Evolutionary conservation across 2,888 invertebrate species (phyloP), one percentile per base, ranked within the genome.

Genomic region (Coleophora deauratella): DNA sequence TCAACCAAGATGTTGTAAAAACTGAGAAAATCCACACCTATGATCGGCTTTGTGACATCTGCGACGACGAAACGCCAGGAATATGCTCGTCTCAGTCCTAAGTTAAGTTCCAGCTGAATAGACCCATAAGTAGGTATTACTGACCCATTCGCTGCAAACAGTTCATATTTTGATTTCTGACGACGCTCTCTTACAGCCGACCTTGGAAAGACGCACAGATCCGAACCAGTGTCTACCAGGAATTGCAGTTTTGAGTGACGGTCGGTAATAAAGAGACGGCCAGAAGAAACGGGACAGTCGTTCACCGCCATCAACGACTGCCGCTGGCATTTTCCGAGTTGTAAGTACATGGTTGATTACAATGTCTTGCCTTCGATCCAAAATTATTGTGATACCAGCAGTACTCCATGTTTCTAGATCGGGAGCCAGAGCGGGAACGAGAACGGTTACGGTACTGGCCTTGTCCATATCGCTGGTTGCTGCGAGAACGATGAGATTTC

Each of bases 71-170:
- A 28, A 28, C 28, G 28, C 28, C 28, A 28, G 9, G 28, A 28
- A 9, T 9, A 33, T 8, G 7, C 11, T 6, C 33, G 33, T 33
- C 33, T 7, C 33, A 33, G 11, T 8, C 33, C 33, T 6, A 33
- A 28, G 28, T 28, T 28, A 9, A 28, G 28, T 6, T 8, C 9
- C 28, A 28, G 28, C 6, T 28, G 6, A 6, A 9, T 9, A 9
- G 6, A 28, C 7, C 47, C 49, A 21, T 49, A 51, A 4, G 51
- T 53, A 2, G 41, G 35, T 9, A 52, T 55, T 2, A 9, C 8
- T 9, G 37, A 40, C 7, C 45, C 47, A n/a, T 54, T 51, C 15
- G 54, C 51, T 1, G 52, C 49, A n/a, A 27, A 37, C 0, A 49
- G 33, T 11, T 41, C 41, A 36, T 44, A 49, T 41, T 28, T 28